Evolutionary conservation across 2,113 vertebrate species (phyloP).

Genomic region (Thalassoma bifasciatum): DNA sequence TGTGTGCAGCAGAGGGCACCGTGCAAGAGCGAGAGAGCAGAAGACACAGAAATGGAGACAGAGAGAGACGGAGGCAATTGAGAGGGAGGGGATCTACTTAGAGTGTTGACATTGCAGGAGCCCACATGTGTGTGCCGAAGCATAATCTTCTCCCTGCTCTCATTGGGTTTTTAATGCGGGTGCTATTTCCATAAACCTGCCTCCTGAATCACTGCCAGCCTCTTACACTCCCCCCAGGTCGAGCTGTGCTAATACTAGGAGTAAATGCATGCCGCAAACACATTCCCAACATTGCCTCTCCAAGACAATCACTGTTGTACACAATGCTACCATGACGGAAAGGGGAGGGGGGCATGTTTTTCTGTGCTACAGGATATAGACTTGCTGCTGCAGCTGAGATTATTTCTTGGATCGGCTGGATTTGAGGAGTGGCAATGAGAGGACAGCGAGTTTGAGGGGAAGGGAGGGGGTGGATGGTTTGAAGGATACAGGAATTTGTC

Average conservation of each 20-base stretch:
- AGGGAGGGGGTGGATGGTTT: slow-evolving; percentile 37
- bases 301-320: slow-evolving; percentile 71
- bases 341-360: slow-evolving; percentile 38
- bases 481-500: slow-evolving; percentile 73
- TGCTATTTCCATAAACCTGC: slow-evolving; percentile 81
- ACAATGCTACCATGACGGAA: slow-evolving; percentile 63
- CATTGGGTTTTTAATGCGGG: slow-evolving; percentile 78
- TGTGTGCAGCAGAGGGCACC: slow-evolving; percentile 36
- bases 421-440: slow-evolving; percentile 62
- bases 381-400: slow-evolving; percentile 59
- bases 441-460: slow-evolving; percentile 49
- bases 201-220: slow-evolving; percentile 77
- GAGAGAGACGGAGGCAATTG: slow-evolving; percentile 54
- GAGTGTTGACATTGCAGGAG: slow-evolving; percentile 77
- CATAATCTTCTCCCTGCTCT: slow-evolving; percentile 76
- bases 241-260: slow-evolving; percentile 65
- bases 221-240: slow-evolving; percentile 69
- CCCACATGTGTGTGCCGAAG: slow-evolving; percentile 69
- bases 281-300: slow-evolving; percentile 60
- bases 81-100: slow-evolving; percentile 74
- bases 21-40: slow-evolving; percentile 16
- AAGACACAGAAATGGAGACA: slow-evolving; percentile 54
- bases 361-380: slow-evolving; percentile 54
- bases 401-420: slow-evolving; percentile 72
- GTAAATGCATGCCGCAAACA: slow-evolving; percentile 72